Conservation (phyloP, 2,113 vertebrate species). For the Notothenia coriiceps region DNA sequence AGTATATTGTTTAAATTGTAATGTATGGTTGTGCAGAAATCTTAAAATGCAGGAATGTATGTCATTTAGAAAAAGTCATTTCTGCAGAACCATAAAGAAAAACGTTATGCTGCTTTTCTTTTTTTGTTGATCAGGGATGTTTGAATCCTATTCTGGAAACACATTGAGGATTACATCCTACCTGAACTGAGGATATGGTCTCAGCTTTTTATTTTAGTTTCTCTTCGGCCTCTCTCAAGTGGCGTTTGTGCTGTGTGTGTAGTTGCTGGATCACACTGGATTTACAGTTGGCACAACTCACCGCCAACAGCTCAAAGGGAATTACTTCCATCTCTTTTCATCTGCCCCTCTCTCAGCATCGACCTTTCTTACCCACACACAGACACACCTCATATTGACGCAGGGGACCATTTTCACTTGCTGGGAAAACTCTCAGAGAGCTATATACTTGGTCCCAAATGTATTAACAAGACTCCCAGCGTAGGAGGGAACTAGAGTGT, state of each 20-base stretch:
- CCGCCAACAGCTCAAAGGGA: constrained; percentile 27
- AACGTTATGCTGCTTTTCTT: not conserved
- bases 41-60: not conserved
- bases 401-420: constrained; percentile 12
- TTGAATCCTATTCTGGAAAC: not conserved
- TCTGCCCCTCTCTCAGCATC: constrained; percentile 1
- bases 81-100: not conserved
- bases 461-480: not conserved
- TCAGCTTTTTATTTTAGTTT: not conserved
- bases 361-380: constrained; percentile 6
- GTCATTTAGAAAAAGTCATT: not conserved
- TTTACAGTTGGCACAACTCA: constrained; percentile 29
- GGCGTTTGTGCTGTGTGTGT: constrained; percentile 6
- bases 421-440: constrained; percentile 11
- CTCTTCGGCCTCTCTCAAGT: not conserved
- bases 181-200: not conserved
- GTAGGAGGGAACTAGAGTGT: constrained; percentile 15
- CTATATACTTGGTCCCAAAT: constrained; percentile 3
- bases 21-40: not conserved
- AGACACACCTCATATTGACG: constrained; percentile 22
- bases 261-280: constrained; percentile 22
- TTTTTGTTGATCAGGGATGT: not conserved
- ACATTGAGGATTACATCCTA: not conserved
- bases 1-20: not conserved
- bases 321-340: constrained; percentile 25